A percentile compares a stretch with the other conserved stretches of the same genome.
Evolutionary conservation across 2,113 vertebrate species (phyloP).

Genomic region (Struthidea cinerea): DNA sequence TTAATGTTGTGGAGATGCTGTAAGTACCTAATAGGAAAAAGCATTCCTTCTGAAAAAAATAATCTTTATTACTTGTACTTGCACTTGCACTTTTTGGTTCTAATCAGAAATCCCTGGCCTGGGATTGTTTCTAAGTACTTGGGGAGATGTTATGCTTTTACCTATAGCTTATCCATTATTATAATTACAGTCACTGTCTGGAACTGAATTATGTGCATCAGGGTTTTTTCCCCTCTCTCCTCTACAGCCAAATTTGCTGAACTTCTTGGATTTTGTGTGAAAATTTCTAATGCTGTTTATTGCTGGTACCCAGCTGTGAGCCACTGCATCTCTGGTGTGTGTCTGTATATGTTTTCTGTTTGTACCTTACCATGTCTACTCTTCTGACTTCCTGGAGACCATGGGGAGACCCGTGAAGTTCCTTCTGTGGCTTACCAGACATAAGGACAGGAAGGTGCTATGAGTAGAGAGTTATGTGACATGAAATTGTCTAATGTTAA

Average conservation of each 20-base stretch:
- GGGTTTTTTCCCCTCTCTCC: neutral
- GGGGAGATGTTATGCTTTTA: neutral
- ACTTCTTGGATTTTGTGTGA: neutral
- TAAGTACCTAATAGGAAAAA: neutral
- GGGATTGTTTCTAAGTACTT: neutral
- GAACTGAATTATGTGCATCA: neutral
- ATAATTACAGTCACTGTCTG: neutral
- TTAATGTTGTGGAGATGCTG: constrained; percentile 22
- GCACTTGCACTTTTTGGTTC: neutral
- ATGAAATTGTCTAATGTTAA: neutral
- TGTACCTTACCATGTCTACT: neutral
- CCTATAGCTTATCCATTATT: neutral
- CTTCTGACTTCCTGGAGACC: neutral
- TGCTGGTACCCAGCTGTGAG: neutral
- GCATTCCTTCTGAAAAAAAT: neutral
- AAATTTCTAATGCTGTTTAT: neutral
- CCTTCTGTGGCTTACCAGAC: neutral
- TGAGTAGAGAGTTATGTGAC: neutral
- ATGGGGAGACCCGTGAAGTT: neutral
- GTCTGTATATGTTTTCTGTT: neutral
- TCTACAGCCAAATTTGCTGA: neutral
- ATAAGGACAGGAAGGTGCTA: neutral
- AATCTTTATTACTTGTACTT: neutral
- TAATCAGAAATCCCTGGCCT: neutral
- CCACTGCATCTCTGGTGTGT: neutral